Conservation (phyloP, 2,797 vertebrate genomes). For the Chelmon rostratus region DNA sequence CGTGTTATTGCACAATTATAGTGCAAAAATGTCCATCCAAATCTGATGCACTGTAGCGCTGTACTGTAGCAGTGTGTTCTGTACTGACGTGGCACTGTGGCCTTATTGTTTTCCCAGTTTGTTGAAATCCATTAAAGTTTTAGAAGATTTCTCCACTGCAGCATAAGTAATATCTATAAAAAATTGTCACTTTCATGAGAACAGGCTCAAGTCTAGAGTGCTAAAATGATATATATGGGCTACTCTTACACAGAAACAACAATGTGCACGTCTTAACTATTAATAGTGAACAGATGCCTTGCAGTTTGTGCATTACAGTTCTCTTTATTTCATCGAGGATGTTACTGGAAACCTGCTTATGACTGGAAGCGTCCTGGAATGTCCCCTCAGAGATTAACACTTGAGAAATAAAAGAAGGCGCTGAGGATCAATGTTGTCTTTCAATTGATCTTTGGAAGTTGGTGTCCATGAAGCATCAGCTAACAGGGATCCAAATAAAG, state of each 20-base stretch:
- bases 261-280: slow-evolving; percentile 6
- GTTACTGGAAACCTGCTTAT: neutral
- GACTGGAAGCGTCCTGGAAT: slow-evolving; percentile 9
- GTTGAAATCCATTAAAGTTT: slow-evolving; percentile 32
- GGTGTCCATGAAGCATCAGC: slow-evolving; percentile 14
- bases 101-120: neutral
- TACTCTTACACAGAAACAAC: slow-evolving; percentile 20
- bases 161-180: slow-evolving; percentile 14
- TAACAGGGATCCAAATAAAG: slow-evolving; percentile 34
- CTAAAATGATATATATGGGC: slow-evolving; percentile 19
- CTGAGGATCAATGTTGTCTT: slow-evolving; percentile 27
- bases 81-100: neutral
- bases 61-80: neutral
- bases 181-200: neutral
- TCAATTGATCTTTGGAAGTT: slow-evolving; percentile 14
- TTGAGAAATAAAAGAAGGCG: neutral
- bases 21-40: neutral
- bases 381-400: slow-evolving; percentile 13
- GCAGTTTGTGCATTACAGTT: neutral
- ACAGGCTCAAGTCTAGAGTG: slow-evolving; percentile 6
- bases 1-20: neutral
- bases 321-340: slow-evolving; percentile 11
- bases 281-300: slow-evolving; percentile 31
- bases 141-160: slow-evolving; percentile 14
- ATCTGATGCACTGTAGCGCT: neutral